Conservation (phyloP, 1,140 invertebrate species). For the Cryptotermes secundus region DNA sequence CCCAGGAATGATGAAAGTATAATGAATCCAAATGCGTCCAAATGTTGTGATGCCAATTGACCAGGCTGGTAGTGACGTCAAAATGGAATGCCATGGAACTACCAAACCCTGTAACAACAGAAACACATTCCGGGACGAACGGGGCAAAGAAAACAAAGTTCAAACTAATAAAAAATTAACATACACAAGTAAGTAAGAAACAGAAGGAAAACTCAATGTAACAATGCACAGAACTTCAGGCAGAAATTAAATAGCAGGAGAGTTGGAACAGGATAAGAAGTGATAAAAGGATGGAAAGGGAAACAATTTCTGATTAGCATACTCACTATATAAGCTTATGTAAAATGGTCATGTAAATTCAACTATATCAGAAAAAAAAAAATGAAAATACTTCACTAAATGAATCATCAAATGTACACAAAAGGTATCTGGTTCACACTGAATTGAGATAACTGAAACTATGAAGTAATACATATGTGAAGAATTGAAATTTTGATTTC, state of each 20-base stretch:
- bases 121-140: conserved; percentile 1
- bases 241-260: not conserved
- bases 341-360: too few relatives aligned
- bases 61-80: conserved; percentile 77
- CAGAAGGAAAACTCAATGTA: not conserved
- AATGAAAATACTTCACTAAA: too few relatives aligned
- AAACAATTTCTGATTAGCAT: not conserved
- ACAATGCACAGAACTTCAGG: not conserved
- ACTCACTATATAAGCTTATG: too few relatives aligned
- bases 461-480: too few relatives aligned
- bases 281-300: not conserved
- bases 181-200: not conserved
- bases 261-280: not conserved
- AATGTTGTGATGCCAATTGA: conserved; percentile 74
- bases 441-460: too few relatives aligned
- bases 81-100: conserved; percentile 74
- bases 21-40: conserved; percentile 71
- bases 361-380: too few relatives aligned
- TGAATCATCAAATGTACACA: too few relatives aligned
- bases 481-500: too few relatives aligned
- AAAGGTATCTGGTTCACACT: too few relatives aligned
- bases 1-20: conserved; percentile 67
- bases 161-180: not conserved
- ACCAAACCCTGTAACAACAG: conserved; percentile 45
- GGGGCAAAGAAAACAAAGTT: conserved; percentile 23